phyloP scores from a whole-genome alignment of 2,888 invertebrate genomes.

The Margaritifera margaritifera region DNA sequence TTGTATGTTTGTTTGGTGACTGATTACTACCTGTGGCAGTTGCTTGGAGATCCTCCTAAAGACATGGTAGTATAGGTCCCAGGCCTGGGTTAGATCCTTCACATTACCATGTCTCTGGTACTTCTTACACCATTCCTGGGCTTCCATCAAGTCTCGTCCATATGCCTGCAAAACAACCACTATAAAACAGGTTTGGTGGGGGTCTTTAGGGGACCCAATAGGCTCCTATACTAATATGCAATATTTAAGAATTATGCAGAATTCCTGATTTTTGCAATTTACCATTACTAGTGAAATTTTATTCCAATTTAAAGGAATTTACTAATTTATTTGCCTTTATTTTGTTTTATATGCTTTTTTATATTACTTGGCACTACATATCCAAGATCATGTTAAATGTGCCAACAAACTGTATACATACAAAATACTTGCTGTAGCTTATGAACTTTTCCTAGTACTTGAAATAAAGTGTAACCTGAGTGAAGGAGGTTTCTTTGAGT shows the following conservation, averaged over 20 bases:
- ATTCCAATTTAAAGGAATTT: no score
- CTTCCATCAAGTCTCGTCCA: conserved; percentile 93
- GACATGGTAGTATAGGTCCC: conserved; percentile 99
- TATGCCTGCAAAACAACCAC: conserved; percentile 80
- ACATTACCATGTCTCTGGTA: conserved; percentile 88
- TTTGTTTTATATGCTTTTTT: no score
- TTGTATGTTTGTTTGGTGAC: neutral
- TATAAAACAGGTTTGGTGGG: no score
- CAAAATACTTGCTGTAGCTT: neutral
- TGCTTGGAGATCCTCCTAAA: conserved; percentile 97
- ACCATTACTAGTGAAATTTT: no score
- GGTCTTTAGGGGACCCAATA: no score
- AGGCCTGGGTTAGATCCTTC: conserved; percentile 96
- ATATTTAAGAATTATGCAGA: no score
- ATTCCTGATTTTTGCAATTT: no score
- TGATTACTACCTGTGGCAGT: conserved; percentile 78
- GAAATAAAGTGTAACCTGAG: conserved; percentile 77
- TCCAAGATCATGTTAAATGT: neutral
- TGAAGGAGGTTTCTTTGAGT: conserved; percentile 96
- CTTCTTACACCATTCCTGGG: conserved; percentile 95
- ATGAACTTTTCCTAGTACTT: no score
- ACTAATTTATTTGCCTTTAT: no score
- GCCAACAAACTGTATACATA: neutral
- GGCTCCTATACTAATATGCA: no score
- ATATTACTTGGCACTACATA: neutral